Evolutionary conservation across 2,888 invertebrate genomes (phyloP).

Genomic region (Diarsia dahlii): DNA sequence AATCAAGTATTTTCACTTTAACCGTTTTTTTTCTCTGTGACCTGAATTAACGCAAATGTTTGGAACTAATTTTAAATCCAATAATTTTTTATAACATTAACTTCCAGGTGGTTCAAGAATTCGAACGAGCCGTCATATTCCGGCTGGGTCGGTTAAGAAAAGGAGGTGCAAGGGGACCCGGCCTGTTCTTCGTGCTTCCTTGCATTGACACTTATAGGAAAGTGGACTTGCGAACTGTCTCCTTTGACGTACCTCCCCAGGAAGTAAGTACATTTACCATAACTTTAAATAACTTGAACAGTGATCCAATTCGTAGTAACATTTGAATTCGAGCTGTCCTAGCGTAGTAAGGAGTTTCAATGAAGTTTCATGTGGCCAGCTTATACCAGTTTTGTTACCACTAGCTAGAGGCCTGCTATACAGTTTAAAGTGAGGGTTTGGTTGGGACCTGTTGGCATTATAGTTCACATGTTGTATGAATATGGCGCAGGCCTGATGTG

Average conservation of each 20-base stretch:
- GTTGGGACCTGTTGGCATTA: not conserved
- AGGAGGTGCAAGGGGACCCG: slow-evolving; percentile 96
- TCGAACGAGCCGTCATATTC: slow-evolving; percentile 97
- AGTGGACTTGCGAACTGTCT: slow-evolving; percentile 97
- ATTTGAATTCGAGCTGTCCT: not conserved
- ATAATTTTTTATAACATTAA: not conserved
- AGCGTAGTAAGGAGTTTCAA: not conserved
- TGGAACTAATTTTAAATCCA: not conserved
- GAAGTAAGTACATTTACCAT: slow-evolving; percentile 91
- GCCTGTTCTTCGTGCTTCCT: slow-evolving; percentile 98
- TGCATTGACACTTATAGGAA: slow-evolving; percentile 98
- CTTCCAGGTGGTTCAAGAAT: slow-evolving; percentile 95
- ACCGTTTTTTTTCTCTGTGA: not conserved
- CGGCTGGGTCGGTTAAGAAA: slow-evolving; percentile 94
- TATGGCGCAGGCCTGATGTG: too few species aligned
- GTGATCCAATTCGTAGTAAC: not conserved
- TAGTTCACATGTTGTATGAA: not conserved
- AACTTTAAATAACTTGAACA: not conserved
- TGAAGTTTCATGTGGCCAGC: not conserved
- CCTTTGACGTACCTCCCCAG: slow-evolving; percentile 99
- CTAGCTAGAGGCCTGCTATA: not conserved
- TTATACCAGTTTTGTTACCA: not conserved
- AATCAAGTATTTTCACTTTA: not conserved
- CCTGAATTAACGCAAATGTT: not conserved
- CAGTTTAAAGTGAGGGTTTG: not conserved